Base-by-base conservation (phyloP, 2,797 vertebrate genomes). In the Hyperoplus immaculatus region DNA sequence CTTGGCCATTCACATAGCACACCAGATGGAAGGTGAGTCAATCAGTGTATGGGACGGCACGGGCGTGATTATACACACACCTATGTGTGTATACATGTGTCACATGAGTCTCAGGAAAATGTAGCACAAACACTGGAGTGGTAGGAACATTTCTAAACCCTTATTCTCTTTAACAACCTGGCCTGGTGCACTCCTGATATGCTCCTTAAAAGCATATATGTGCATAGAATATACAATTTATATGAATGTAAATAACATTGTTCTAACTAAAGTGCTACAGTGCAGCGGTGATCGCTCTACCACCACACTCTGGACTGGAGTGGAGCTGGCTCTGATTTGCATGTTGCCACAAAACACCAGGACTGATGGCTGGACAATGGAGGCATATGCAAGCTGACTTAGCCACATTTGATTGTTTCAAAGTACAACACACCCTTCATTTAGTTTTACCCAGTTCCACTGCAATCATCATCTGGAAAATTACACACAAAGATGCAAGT, bases 11-110 rank as follows among this genome's bases (percentile, higher is more conserved):
- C 70, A 45, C 68, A 59, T 46, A 55, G 39, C 67, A 61, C 57
- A 75, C 63, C 90, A 90, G 85, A 88, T 91, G 88, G 89, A 78
- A 74, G 59, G 75, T 65, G 78, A 74, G 80, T 78, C 43, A 13
- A 72, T 67, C 59, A 68, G 70, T 50, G 81, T 50, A 59, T 51
- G 41, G 42, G 50, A 54, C 21, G 54, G 63, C 66, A 13, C n/a
- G 13, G 8, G 21, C 47, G 38, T 51, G 47, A 72, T 47, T 46
- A 43, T n/a, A 59, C 61, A 47, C 58, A 55, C 41, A 41, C 1
- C 1, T 15, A 29, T 21, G 59, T 53, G 39, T 14, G 72, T 42
- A 47, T 36, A 47, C 16, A 61, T n/a, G 57, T 63, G n/a, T 64
- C 47, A 43, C 54, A 66, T 15, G n/a, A 66, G 9, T 4, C n/a